These are phyloP conservation scores for Yoshiicerus persimilis DNA, from an alignment of 1,140 invertebrate genomes.

Conservation along the genomic window DNA sequence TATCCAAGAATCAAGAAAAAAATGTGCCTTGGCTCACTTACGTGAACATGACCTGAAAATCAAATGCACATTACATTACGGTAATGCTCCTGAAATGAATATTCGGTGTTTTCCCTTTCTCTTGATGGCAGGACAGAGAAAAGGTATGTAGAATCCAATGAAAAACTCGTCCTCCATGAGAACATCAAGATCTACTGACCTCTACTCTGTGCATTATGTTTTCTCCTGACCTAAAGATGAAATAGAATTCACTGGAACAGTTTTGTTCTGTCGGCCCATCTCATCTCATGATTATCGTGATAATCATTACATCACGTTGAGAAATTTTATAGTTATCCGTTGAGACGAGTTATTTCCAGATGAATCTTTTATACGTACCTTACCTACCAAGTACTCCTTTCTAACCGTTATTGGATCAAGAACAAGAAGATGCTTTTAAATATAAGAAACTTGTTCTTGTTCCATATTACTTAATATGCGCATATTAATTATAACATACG, in stretches of 20 bases:
- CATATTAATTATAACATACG: background rate
- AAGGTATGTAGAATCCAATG: background rate
- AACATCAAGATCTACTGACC: background rate
- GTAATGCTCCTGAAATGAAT: background rate
- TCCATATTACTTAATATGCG: background rate
- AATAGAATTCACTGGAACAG: background rate
- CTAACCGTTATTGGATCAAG: background rate
- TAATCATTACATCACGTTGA: background rate
- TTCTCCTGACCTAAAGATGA: background rate
- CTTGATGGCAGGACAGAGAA: background rate
- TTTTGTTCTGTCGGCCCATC: background rate
- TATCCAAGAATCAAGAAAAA: background rate
- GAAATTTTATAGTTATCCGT: background rate
- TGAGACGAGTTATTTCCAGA: background rate
- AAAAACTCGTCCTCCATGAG: background rate
- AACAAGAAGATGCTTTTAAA: no score
- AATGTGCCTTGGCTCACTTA: background rate
- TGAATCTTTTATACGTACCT: background rate
- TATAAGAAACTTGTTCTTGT: background rate
- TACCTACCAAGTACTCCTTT: background rate
- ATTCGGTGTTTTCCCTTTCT: slow-evolving; percentile 13
- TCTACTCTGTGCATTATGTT: background rate
- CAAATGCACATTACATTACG: background rate
- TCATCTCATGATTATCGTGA: slow-evolving; percentile 10
- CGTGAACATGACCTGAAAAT: background rate